Evolutionary conservation across 2,797 vertebrate species (phyloP).

Genomic region (Scyliorhinus canicula): DNA sequence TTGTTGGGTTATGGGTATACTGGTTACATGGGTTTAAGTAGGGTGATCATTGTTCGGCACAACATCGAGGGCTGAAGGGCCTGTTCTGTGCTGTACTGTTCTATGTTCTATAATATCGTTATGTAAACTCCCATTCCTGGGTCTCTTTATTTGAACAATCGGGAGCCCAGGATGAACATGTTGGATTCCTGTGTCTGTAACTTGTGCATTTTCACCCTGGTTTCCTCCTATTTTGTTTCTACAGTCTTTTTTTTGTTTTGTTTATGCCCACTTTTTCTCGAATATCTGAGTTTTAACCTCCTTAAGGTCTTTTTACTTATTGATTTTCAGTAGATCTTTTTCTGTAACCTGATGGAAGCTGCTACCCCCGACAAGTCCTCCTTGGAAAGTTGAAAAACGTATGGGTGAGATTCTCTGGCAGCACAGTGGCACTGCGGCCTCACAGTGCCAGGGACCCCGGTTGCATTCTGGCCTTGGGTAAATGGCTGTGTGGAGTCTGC

Average conservation of each 20-base stretch:
- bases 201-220: background rate
- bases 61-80: too few relatives aligned
- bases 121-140: background rate
- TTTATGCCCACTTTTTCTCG: background rate
- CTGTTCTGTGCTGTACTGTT: too few relatives aligned
- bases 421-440: too few relatives aligned
- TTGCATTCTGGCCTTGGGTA: too few relatives aligned
- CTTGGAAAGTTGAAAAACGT: background rate
- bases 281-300: background rate
- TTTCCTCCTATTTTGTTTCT: background rate
- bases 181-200: background rate
- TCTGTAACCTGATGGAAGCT: background rate
- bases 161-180: background rate
- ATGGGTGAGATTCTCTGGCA: too few relatives aligned
- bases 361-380: too few relatives aligned
- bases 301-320: background rate
- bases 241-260: background rate
- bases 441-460: too few relatives aligned
- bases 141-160: background rate
- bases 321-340: background rate
- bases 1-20: too few relatives aligned
- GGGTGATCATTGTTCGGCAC: too few relatives aligned
- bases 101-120: too few relatives aligned
- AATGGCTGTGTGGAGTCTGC: too few relatives aligned
- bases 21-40: too few relatives aligned